Percentiles rank a stretch among this genome's conserved stretches.
phyloP scores from a whole-genome alignment of 2,113 vertebrate genomes.

The Scytalopus superciliaris region DNA sequence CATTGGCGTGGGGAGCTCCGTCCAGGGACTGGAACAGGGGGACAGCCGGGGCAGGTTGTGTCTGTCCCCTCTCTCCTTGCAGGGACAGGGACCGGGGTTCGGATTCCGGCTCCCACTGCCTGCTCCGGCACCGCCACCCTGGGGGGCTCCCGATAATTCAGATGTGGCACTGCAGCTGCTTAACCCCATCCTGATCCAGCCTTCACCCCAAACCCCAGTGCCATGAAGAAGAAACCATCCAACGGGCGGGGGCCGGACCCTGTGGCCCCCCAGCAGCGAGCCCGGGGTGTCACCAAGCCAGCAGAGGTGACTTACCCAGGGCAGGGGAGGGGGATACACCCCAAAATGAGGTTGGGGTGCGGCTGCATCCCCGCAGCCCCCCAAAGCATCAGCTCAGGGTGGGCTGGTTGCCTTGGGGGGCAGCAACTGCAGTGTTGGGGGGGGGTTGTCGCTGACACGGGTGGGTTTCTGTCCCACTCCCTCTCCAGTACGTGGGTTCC shows the following conservation, averaged over 20 bases:
- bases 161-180: not conserved
- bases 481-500: constrained; percentile 88
- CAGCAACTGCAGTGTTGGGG: rapidly evolving
- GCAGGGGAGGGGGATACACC: rapidly evolving
- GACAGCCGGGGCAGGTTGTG: not conserved
- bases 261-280: not conserved
- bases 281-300: constrained; percentile 59
- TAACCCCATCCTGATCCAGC: not conserved
- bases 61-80: not conserved
- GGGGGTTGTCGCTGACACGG: not conserved
- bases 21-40: rapidly evolving
- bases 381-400: not conserved
- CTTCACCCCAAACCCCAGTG: rapidly evolving
- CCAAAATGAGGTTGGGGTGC: not conserved
- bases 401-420: not conserved
- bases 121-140: not conserved
- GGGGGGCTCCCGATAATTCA: not conserved
- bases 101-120: not conserved
- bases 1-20: not conserved
- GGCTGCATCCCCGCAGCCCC: rapidly evolving
- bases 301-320: constrained; percentile 59
- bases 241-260: constrained; percentile 48
- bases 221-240: constrained; percentile 67
- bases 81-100: not conserved
- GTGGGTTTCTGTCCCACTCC: not conserved